Evolutionary conservation across 1,140 invertebrate genomes (phyloP).

Genomic region (Potamilus streckersoni): DNA sequence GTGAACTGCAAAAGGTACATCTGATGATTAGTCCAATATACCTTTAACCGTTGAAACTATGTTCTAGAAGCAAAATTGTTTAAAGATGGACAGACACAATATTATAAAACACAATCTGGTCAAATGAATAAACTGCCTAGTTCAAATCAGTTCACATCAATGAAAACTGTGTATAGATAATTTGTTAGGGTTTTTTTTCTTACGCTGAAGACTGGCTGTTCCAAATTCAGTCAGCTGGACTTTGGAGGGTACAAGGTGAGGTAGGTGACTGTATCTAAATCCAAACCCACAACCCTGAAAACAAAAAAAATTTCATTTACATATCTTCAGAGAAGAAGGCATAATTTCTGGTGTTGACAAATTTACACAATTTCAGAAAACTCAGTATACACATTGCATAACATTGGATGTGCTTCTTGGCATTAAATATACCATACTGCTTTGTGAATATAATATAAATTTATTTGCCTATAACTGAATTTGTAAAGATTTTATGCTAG

Average conservation of each 20-base stretch:
- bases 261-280: conserved; percentile 79
- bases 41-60: neutral
- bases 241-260: conserved; percentile 70
- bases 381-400: no score
- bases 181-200: conserved; percentile 19
- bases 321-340: neutral
- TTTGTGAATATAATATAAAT: no score
- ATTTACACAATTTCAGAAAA: no score
- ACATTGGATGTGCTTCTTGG: no score
- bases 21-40: no score
- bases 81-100: neutral
- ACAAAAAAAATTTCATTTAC: conserved; percentile 4
- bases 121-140: neutral
- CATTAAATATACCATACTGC: no score
- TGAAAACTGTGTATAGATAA: neutral
- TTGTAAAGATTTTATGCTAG: no score
- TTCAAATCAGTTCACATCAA: neutral
- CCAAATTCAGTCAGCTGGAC: conserved; percentile 62
- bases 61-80: neutral
- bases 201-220: conserved; percentile 70
- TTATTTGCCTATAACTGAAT: no score
- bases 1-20: no score
- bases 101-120: neutral
- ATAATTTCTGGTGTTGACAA: neutral
- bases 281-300: conserved; percentile 82